These are phyloP conservation scores for Gallinago media DNA, from an alignment of 2,113 vertebrate species.

Conservation along the genomic window DNA sequence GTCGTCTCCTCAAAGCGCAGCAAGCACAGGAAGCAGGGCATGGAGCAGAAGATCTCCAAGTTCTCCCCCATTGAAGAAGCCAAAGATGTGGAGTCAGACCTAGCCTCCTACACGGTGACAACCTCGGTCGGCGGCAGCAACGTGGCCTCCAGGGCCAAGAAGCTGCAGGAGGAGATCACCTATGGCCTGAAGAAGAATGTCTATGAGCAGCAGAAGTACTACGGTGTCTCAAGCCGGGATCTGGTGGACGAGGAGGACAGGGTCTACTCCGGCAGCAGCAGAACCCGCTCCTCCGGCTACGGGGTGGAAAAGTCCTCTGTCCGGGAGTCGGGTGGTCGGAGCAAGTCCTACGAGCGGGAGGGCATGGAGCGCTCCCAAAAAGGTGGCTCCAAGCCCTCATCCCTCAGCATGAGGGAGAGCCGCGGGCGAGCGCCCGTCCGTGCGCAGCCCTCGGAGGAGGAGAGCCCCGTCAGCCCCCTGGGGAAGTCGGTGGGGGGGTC, in stretches of 20 bases:
- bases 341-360: constrained; percentile 94
- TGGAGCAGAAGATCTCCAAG: constrained; percentile 98
- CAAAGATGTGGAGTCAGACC: constrained; percentile 94
- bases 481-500: constrained; percentile 88
- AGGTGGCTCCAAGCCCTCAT: constrained; percentile 79
- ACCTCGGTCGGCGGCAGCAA: constrained; percentile 87
- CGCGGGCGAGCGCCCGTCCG: constrained; percentile 89
- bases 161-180: constrained; percentile 91
- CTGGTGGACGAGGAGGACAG: constrained; percentile 91
- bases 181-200: constrained; percentile 93
- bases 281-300: constrained; percentile 89
- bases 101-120: constrained; percentile 89
- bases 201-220: constrained; percentile 96
- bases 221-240: constrained; percentile 85
- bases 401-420: constrained; percentile 80
- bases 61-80: constrained; percentile 99
- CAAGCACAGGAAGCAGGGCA: constrained; percentile 97
- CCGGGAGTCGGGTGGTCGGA: constrained; percentile 84
- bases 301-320: constrained; percentile 90
- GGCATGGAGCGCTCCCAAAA: constrained; percentile 88
- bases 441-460: constrained; percentile 93
- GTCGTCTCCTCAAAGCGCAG: constrained; percentile 94
- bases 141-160: constrained; percentile 90
- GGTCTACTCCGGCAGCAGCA: constrained; percentile 82
- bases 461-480: constrained; percentile 93